Conservation (phyloP, 2,888 invertebrate genomes). For the Patella caerulea region DNA sequence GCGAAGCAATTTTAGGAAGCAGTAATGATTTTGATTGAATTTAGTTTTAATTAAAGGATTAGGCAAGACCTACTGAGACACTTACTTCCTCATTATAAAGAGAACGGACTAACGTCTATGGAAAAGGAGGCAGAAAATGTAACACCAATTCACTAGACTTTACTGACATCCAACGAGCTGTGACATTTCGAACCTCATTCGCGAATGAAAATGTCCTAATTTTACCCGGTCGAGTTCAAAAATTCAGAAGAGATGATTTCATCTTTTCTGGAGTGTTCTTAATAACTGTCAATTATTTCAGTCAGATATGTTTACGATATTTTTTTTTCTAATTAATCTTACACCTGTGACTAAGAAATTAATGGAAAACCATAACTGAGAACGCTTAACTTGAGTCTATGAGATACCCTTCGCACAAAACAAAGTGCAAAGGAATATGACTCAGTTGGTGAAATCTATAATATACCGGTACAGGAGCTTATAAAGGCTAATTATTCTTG, state of each 20-base stretch:
- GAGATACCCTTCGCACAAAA: too few relatives aligned
- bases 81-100: slow-evolving; percentile 20
- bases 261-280: neutral
- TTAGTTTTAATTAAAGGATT: slow-evolving; percentile 13
- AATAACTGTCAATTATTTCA: neutral
- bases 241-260: slow-evolving; percentile 28
- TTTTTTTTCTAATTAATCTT: neutral
- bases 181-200: slow-evolving; percentile 27
- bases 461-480: too few relatives aligned
- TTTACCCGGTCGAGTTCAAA: slow-evolving; percentile 32
- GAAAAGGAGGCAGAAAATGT: slow-evolving; percentile 16
- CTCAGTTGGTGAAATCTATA: too few relatives aligned
- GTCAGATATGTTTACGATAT: neutral
- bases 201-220: slow-evolving; percentile 30
- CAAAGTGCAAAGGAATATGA: too few relatives aligned
- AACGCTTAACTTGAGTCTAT: too few relatives aligned
- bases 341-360: neutral
- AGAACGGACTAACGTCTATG: slow-evolving; percentile 18
- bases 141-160: slow-evolving; percentile 14
- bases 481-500: too few relatives aligned
- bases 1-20: too few relatives aligned
- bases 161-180: slow-evolving; percentile 23
- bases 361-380: too few relatives aligned
- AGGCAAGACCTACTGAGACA: slow-evolving; percentile 16
- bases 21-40: too few relatives aligned